Evolutionary conservation across 2,113 vertebrate genomes (phyloP), one percentile per base, ranked within the genome.

Genomic region (Corydoras maculifer): DNA sequence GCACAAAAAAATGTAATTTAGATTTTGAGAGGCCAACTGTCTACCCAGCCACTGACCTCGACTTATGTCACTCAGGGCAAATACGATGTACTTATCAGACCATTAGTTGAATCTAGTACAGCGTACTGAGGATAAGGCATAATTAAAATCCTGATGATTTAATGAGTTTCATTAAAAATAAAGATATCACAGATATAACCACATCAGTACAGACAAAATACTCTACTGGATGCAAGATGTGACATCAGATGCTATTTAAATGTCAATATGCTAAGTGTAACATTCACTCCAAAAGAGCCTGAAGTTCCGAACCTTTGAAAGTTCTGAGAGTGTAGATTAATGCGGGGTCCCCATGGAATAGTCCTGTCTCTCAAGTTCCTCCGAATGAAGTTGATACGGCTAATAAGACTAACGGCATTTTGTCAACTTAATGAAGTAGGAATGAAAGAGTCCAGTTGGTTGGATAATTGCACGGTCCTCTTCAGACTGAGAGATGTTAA

Each of bases 361-460:
- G 15, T 32, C 30, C 65, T 32, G 51, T 25, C 9, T 67, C n/a
- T 35, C 31, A 67, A 8, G 53, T 6, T 18, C 15, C 14, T 13
- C 18, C 65, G 35, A 58, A 58, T 43, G 10, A 68, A 68, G 15
- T 32, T 43, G 53, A 68, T 12, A 58, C 32, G 53, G 65, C n/a
- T 43, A 43, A 68, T 18, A 43, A 58, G 6, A 13, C 31, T 4
- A 57, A 48, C 30, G 14, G 18, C n/a, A 35, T 57, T 68, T 68
- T 57, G 5, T 25, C 32, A 68, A 18, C 65, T 58, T 43, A 58
- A 58, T 54, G 51, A 55, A 55, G 13, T 58, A 4, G 11, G n/a
- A 10, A 18, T 43, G 4, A 25, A 58, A 58, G n/a, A 14, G 57
- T 58, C 7, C 43, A 60, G 57, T 50, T 59, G 13, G 15, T 58